Conservation (phyloP, 2,888 invertebrate species). For the Calameuta pallipes region DNA sequence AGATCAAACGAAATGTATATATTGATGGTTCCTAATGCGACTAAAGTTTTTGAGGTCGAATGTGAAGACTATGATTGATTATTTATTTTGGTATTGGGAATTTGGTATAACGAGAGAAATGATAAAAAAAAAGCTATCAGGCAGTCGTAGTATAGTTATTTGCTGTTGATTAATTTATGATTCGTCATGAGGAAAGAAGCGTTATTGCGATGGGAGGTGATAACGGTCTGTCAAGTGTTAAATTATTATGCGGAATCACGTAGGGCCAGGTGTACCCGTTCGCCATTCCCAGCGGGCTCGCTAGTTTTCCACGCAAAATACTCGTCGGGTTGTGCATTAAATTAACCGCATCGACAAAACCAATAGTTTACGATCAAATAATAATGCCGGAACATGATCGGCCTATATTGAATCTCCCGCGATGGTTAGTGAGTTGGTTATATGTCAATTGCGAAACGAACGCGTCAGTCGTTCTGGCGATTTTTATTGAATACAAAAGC, state of each 20-base stretch:
- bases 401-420: conserved; percentile 21
- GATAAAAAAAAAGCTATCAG: not conserved
- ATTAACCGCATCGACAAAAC: conserved; percentile 37
- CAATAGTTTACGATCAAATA: conserved; percentile 43
- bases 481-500: not conserved
- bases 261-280: conserved; percentile 26
- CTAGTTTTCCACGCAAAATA: conserved; percentile 39
- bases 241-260: conserved; percentile 36
- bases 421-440: not conserved
- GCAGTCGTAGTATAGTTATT: not conserved
- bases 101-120: not conserved
- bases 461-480: not conserved
- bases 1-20: not conserved
- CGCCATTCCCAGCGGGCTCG: conserved; percentile 34
- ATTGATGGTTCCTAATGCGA: not conserved
- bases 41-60: not conserved
- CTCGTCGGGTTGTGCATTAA: conserved; percentile 33
- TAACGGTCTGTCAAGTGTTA: conserved; percentile 31
- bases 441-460: not conserved
- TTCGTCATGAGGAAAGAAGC: not conserved
- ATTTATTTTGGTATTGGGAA: not conserved
- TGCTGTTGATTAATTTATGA: not conserved
- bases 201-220: conserved; percentile 8
- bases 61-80: not conserved
- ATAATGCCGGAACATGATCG: conserved; percentile 29